Base-by-base conservation (phyloP, 2,797 vertebrate genomes). In the Malurus splendens region DNA sequence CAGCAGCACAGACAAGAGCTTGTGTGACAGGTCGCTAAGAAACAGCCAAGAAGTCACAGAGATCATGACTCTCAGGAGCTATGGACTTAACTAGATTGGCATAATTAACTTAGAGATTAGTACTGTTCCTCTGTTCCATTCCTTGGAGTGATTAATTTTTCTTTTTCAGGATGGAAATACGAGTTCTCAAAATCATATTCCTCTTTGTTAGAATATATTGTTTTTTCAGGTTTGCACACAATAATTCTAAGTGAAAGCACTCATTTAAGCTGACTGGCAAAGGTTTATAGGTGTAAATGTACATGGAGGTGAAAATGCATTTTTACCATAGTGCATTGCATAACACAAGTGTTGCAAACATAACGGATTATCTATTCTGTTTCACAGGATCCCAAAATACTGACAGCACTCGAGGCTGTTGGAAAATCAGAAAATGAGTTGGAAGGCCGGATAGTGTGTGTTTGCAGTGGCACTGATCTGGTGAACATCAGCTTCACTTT, bases 401-500 rank as follows among this genome's bases (percentile, higher is more conserved):
- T 99, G 65, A 97, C 98, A 7, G 98, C 98, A 9, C 98, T 99
- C 2, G 99, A 99, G 95, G 97, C 98, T 78, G 95, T 97, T 39
- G 99, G 99, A 78, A 99, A 99, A 95, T 97, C 97, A 0, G 99
- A 99, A 96, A 97, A 97, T 6, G 99, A 99, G 82, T 73, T 99
- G 91, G 99, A 99, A 86, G 98, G 98, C 45, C 98, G 98, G 79
- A 98, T 99, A 93, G 98, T 99, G 82, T 99, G 98, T 80, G 98
- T 99, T 93, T 99, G 99, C 97, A 99, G 98, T 30, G 99, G 98
- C 39, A 98, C 98, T 2, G 99, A 99, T 95, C 97, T 99, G 95
- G 99, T 99, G 95, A 99, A 99, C 98, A 98, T 99, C 96, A 99
- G 97, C 97, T 99, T 99, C 96, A 99, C 98, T 82, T 99, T 98